Evolutionary conservation across 2,888 invertebrate genomes (phyloP).

Genomic region (Tillus elongatus): DNA sequence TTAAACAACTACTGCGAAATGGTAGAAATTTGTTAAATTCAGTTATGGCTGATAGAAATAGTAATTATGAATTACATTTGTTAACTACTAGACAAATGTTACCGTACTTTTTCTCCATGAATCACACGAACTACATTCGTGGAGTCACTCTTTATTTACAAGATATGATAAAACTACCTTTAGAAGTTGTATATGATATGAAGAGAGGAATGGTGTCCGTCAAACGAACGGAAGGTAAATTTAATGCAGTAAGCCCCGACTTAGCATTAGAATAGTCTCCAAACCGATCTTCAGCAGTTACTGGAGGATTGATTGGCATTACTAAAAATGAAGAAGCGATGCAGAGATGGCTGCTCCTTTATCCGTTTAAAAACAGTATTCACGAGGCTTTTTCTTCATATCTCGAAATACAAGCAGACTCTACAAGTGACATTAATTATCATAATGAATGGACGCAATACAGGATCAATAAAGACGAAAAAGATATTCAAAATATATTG

Average conservation of each 20-base stretch:
- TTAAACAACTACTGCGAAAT: constrained; percentile 20
- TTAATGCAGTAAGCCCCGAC: constrained; percentile 25
- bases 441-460: constrained; percentile 23
- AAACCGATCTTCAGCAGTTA: constrained; percentile 28
- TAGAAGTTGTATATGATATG: constrained; percentile 18
- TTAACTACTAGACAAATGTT: constrained; percentile 18
- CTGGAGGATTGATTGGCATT: constrained; percentile 24
- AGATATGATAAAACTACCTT: constrained; percentile 18
- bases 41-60: constrained; percentile 17
- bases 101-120: constrained; percentile 18
- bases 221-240: constrained; percentile 20
- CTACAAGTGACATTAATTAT: constrained; percentile 18
- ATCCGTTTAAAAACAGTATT: constrained; percentile 20
- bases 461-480: constrained; percentile 21
- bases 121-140: constrained; percentile 15
- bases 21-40: constrained; percentile 21
- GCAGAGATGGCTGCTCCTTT: constrained; percentile 23
- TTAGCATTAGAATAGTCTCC: constrained; percentile 28
- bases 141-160: constrained; percentile 11
- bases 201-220: constrained; percentile 22
- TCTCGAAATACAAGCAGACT: constrained; percentile 15
- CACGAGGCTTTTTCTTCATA: constrained; percentile 14
- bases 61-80: constrained; percentile 19
- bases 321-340: constrained; percentile 27
- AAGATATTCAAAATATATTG: constrained; percentile 20